Evolutionary conservation across 2,797 vertebrate species (phyloP).

Genomic region (Pipistrellus pipistrellus): DNA sequence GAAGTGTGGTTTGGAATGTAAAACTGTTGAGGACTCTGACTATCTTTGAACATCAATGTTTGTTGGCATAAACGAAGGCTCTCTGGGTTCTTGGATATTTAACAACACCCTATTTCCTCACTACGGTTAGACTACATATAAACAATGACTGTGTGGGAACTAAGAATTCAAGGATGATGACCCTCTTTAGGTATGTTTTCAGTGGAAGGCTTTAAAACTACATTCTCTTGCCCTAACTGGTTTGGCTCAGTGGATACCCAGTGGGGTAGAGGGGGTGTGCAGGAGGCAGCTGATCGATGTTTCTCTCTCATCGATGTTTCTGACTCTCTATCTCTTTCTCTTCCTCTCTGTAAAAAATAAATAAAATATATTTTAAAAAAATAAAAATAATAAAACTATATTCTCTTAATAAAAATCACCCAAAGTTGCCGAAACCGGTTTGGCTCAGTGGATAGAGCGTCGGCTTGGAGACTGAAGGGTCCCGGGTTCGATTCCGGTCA

Average conservation of each 20-base stretch:
- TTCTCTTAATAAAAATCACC: constrained; percentile 33
- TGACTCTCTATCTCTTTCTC: too few species aligned
- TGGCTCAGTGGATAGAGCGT: too few species aligned
- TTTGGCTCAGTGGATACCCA: too few species aligned
- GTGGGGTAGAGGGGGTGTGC: too few species aligned
- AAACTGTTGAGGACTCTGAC: neutral
- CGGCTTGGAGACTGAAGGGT: too few species aligned
- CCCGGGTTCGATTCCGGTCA: too few species aligned
- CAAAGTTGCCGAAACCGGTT: too few species aligned
- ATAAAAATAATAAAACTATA: neutral
- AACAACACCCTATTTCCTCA: constrained; percentile 36
- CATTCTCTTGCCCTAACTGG: neutral
- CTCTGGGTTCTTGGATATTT: constrained; percentile 57
- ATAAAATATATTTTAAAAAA: too few species aligned
- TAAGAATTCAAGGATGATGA: constrained; percentile 31
- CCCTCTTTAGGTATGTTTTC: constrained; percentile 32
- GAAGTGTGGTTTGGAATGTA: constrained; percentile 71
- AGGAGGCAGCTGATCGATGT: too few species aligned
- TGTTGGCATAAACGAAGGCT: neutral
- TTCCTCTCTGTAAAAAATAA: too few species aligned
- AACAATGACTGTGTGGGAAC: constrained; percentile 28
- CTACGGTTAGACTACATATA: neutral
- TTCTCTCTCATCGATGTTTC: too few species aligned
- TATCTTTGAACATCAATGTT: constrained; percentile 71
- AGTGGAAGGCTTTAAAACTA: constrained; percentile 63